Evolutionary conservation across 1,140 invertebrate species (phyloP), one percentile per base, ranked within the genome.

Genomic region (Hylaeus volcanicus): DNA sequence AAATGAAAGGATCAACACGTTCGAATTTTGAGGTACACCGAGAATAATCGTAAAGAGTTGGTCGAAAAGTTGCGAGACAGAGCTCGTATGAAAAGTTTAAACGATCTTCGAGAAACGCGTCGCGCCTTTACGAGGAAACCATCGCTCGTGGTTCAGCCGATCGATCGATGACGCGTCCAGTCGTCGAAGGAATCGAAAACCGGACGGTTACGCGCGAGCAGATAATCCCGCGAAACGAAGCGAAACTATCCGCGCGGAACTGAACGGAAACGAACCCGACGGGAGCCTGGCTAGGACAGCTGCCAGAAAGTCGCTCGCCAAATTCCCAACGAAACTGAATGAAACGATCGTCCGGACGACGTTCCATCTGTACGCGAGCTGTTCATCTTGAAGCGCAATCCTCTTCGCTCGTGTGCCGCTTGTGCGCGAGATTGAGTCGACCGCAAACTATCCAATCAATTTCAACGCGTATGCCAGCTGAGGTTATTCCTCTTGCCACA

Each of bases 391-490:
- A 58, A 60, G 12, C 63, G 48, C 61, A 1, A 43, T n/a, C 14
- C 26, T 26, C 26, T 26, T 26, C 26, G 26, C 26, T 26, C 26
- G 26, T 26, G 26, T 26, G 37, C 9, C 26, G 3, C 70, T 65
- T 68, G 11, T 48, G 39, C 5, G 26, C 26, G 12, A 5, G 45
- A n/a, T 11, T 41, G 61, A 74, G 55, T 9, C 15, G 41, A 56
- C 70, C 77, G 70, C 60, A 39, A 74, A 48, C 70, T 74, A 73
- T 73, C 61, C 51, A 65, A 79, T 79, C 77, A 79, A 74, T 79
- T 79, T 56, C 51, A 79, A 12, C 56, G 8, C 69, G 26, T 48
- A 51, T n/a, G 26, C 26, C 15, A 15, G 43, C 65, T 69, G 43
- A 37, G 60, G 12, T 51, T 77, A 70, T 53, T 41, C 9, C 56